phyloP scores from a whole-genome alignment of 2,888 invertebrate species.

The Diabrotica balteata region DNA sequence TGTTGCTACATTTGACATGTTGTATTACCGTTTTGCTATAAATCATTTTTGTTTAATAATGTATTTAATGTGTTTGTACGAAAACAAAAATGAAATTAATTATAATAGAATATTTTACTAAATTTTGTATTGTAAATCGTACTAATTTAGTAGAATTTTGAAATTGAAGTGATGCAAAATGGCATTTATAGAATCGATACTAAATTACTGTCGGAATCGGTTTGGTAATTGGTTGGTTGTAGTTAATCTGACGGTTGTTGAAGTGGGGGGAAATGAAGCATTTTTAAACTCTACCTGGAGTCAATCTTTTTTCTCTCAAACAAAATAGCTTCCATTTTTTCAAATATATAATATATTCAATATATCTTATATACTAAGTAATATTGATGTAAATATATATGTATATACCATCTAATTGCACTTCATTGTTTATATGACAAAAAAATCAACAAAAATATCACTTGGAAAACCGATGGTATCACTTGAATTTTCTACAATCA shows the following conservation, averaged over 20 bases:
- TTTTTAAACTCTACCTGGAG: constrained; percentile 62
- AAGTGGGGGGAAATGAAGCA: constrained; percentile 56
- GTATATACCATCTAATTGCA: constrained; percentile 70
- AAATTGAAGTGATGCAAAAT: constrained; percentile 12
- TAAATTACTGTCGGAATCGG: constrained; percentile 66
- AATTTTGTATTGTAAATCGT: no score
- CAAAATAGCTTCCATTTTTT: constrained; percentile 65
- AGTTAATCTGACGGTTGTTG: constrained; percentile 61
- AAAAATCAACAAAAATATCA: constrained; percentile 52
- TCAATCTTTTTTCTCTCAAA: constrained; percentile 74
- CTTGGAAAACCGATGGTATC: constrained; percentile 45
- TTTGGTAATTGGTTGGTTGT: constrained; percentile 63
- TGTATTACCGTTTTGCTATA: no score
- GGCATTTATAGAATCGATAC: constrained; percentile 27
- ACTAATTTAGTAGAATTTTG: no score
- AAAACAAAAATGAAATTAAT: no score
- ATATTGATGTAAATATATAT: constrained; percentile 67
- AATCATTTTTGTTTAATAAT: no score
- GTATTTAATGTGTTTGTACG: no score
- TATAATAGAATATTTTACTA: no score
- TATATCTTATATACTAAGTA: constrained; percentile 63
- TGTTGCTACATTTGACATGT: no score
- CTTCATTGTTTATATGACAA: constrained; percentile 65
- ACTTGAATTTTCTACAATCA: constrained; percentile 38
- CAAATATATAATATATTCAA: constrained; percentile 64